Conservation (phyloP, 2,113 vertebrate species). For the Maylandia zebra region DNA sequence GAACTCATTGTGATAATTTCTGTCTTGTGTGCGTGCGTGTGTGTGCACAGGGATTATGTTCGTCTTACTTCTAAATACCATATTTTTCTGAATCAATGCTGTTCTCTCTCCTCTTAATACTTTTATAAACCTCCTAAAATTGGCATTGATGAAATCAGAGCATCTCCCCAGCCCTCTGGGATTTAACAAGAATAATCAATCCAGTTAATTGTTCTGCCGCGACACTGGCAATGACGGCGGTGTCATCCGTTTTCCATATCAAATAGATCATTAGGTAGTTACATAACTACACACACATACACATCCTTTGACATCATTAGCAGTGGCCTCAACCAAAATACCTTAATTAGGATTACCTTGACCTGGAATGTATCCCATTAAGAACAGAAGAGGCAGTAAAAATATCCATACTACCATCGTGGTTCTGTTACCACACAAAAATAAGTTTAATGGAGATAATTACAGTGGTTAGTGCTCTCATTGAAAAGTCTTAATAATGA, state of each 20-base stretch:
- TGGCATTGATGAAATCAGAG: slow-evolving; percentile 22
- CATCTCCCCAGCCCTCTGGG: neutral
- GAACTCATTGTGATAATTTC: neutral
- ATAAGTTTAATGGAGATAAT: slow-evolving; percentile 21
- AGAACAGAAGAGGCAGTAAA: neutral
- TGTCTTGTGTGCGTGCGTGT: neutral
- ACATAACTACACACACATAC: slow-evolving; percentile 2
- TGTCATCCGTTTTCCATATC: slow-evolving; percentile 54
- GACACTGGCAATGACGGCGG: slow-evolving; percentile 26
- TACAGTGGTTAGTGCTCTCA: neutral
- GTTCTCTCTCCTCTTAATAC: neutral
- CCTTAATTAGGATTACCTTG: slow-evolving; percentile 54
- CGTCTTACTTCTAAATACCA: neutral
- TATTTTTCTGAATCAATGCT: neutral
- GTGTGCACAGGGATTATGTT: neutral
- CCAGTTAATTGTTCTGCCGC: slow-evolving; percentile 46
- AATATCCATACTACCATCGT: neutral
- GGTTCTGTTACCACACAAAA: slow-evolving; percentile 6
- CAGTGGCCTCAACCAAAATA: slow-evolving; percentile 37
- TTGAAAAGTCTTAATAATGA: neutral
- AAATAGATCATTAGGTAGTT: slow-evolving; percentile 55
- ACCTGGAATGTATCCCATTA: slow-evolving; percentile 53
- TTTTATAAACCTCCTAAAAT: slow-evolving; percentile 6
- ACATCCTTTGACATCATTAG: slow-evolving; percentile 32
- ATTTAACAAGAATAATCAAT: slow-evolving; percentile 53